Evolutionary conservation across 2,113 vertebrate genomes (phyloP).

Genomic region (Catharus bicknelli): DNA sequence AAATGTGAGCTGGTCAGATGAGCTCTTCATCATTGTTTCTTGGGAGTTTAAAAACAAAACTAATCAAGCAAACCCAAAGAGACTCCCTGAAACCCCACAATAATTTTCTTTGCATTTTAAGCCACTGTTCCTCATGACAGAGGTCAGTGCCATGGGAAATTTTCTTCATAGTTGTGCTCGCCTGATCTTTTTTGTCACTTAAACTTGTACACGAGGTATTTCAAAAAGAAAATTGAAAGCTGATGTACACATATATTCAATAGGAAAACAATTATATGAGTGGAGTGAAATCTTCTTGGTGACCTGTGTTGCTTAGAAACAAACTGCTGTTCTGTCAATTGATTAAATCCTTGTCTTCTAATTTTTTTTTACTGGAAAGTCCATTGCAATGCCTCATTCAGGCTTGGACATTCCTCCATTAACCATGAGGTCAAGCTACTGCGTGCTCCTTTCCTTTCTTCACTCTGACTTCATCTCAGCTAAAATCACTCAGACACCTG

Average conservation of each 20-base stretch:
- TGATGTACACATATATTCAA: background rate
- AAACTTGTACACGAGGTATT: background rate
- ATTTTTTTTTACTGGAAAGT: conserved; percentile 4
- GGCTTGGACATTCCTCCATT: background rate
- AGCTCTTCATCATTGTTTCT: background rate
- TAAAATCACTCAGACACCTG: background rate
- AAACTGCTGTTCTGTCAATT: background rate
- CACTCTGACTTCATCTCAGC: background rate
- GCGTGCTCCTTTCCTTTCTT: background rate
- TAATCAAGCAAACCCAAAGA: background rate
- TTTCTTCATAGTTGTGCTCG: background rate
- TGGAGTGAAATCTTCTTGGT: conserved; percentile 1
- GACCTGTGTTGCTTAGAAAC: conserved; percentile 44
- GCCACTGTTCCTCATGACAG: background rate
- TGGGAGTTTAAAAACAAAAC: background rate
- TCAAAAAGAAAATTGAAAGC: background rate
- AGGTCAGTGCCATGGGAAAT: background rate
- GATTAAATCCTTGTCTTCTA: conserved; percentile 8
- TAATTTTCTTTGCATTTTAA: background rate
- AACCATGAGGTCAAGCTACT: background rate
- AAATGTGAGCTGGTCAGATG: background rate
- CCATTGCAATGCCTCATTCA: background rate
- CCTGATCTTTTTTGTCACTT: background rate
- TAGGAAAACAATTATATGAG: background rate
- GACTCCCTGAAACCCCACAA: rapidly evolving